These are phyloP conservation scores for Suncus etruscus DNA, from an alignment of 2,113 vertebrate species.

Conservation along the genomic window DNA sequence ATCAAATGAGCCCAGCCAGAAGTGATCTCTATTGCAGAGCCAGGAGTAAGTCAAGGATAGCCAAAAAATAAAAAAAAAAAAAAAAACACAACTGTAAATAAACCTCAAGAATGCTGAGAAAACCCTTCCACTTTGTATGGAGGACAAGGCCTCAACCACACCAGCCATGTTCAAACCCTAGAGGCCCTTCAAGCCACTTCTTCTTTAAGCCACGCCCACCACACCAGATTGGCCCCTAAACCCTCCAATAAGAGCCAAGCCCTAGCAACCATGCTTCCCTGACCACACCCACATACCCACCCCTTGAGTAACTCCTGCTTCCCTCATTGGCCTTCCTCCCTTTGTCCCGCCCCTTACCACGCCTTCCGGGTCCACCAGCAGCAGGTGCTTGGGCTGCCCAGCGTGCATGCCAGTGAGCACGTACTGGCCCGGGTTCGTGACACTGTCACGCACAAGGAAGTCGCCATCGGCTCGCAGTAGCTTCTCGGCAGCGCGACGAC, in stretches of 20 bases:
- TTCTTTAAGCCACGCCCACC: background rate
- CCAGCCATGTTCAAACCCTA: too few relatives aligned
- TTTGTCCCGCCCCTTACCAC: constrained; percentile 89
- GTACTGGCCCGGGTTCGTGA: constrained; percentile 97
- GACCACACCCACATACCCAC: constrained; percentile 98
- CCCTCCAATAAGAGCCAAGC: background rate
- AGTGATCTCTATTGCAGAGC: too few relatives aligned
- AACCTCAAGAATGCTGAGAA: too few relatives aligned
- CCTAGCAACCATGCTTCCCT: too few relatives aligned
- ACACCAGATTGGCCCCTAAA: background rate
- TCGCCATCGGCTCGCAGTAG: constrained; percentile 94
- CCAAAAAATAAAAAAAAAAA: too few relatives aligned
- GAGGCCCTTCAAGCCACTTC: background rate
- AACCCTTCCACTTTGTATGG: too few relatives aligned
- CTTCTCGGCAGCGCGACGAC: constrained; percentile 93
- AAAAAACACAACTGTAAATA: too few relatives aligned
- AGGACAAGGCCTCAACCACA: too few relatives aligned
- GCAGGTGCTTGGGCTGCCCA: constrained; percentile 95
- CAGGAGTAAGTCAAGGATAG: too few relatives aligned
- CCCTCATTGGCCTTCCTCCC: rapidly evolving
- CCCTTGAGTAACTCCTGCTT: constrained; percentile 84
- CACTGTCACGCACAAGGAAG: constrained; percentile 96
- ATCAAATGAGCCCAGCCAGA: too few relatives aligned
- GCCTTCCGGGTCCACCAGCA: constrained; percentile 97
- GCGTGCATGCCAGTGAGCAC: constrained; percentile 97